A percentile compares a stretch with the other conserved stretches of the same genome.
Conservation (phyloP, 1,140 invertebrate genomes). For the Leptinotarsa defecta region DNA sequence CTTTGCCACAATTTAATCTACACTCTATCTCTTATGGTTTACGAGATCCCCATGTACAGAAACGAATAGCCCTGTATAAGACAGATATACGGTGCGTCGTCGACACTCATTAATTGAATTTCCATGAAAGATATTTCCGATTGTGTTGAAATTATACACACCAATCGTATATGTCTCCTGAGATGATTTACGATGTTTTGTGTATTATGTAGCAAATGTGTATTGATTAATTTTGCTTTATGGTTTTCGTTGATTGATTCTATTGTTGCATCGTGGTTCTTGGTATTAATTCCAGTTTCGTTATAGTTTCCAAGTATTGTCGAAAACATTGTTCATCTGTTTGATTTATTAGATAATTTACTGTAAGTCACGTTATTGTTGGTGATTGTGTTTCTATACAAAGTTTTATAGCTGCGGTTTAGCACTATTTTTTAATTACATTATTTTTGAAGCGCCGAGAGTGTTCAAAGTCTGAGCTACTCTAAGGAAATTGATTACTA, state of each 20-base stretch:
- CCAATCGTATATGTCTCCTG: not conserved
- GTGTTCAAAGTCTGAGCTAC: no score
- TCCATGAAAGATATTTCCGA: not conserved
- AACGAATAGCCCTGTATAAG: not conserved
- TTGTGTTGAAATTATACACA: not conserved
- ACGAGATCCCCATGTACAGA: no score
- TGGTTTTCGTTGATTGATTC: slow-evolving; percentile 6
- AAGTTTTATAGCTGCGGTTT: not conserved
- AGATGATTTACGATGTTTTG: not conserved
- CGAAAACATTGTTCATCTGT: not conserved
- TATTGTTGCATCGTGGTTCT: not conserved
- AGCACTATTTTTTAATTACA: not conserved
- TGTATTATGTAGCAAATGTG: not conserved
- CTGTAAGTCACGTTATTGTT: not conserved
- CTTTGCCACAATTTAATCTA: no score
- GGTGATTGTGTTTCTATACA: not conserved
- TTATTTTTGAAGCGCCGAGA: no score
- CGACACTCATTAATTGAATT: slow-evolving; percentile 3
- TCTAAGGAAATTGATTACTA: no score
- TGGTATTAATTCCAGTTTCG: not conserved
- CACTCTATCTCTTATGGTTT: no score
- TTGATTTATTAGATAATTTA: not conserved
- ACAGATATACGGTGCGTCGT: not conserved
- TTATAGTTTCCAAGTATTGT: not conserved
- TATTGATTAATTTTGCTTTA: slow-evolving; percentile 2